Evolutionary conservation across 2,888 invertebrate genomes (phyloP), one percentile per base, ranked within the genome.

Genomic region (Sarcophaga caerulescens): DNA sequence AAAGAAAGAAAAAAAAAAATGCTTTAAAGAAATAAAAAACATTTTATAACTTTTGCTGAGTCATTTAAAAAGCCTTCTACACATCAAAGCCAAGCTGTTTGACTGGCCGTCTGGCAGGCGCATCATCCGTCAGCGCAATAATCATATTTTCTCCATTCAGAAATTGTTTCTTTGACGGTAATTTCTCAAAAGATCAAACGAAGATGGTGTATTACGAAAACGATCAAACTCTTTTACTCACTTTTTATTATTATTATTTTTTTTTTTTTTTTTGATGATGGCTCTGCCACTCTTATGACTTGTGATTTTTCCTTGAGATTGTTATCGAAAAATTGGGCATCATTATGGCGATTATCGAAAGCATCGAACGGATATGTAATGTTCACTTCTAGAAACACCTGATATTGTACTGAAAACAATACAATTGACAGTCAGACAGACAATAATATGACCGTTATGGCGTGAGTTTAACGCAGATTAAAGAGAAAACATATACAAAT

Each of bases 61-160:
- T 86, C 87, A 87, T 83, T 78, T 74, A 66, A 76, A 80, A 70
- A 80, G 73, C 76, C 79, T 76, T 77, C 82, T 73, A 69, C 45
- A 70, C 68, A 19, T 44, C 76, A 74, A 76, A 76, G 68, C 45
- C 62, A 70, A 52, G 71, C 76, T 80, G 76, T 83, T 83, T 84
- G 57, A 66, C 21, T 77, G 45, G 59, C 12, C 21, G 68, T 11
- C 57, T 52, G 60, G n/a, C 57, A 75, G 62, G 21, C 35, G 35
- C 59, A 70, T 63, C 59, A 45, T 21, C 57, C 76, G 52, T 35
- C 35, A 35, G 35, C 25, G 79, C 17, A 79, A 14, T 66, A 74
- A 77, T 66, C 71, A 80, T 65, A 35, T 71, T 45, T 70, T 44
- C 75, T 80, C 59, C 60, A 6, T 57, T 74, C n/a, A 17, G 8